phyloP scores from a whole-genome alignment of 1,140 invertebrate genomes.

The Thaumetopoea pityocampa region DNA sequence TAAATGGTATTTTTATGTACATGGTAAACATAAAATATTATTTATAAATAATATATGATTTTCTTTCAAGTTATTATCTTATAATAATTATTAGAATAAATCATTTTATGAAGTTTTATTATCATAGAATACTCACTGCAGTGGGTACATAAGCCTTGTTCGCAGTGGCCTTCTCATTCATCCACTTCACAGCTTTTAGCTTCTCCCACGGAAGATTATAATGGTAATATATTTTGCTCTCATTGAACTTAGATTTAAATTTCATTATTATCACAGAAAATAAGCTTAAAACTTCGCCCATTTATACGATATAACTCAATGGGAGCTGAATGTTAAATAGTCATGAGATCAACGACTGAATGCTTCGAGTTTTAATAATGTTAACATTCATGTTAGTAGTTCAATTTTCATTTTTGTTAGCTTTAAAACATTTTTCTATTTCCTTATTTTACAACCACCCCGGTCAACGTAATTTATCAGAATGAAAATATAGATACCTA shows the following conservation, averaged over 20 bases:
- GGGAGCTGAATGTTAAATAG: conserved; percentile 49
- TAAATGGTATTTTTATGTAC: too few relatives aligned
- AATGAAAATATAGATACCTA: conserved; percentile 10
- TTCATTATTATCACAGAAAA: conserved; percentile 73
- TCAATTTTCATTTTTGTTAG: conserved; percentile 52
- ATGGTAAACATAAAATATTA: too few relatives aligned
- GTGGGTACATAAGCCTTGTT: conserved; percentile 77
- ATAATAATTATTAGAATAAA: conserved; percentile 11
- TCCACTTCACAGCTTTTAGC: conserved; percentile 72
- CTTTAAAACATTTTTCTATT: conserved; percentile 30
- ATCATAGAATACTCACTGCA: conserved; percentile 52
- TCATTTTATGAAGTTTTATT: conserved; percentile 5
- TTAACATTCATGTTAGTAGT: conserved; percentile 55
- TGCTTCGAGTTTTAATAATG: conserved; percentile 36
- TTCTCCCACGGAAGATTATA: conserved; percentile 62
- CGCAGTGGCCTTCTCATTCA: conserved; percentile 74
- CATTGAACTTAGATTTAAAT: conserved; percentile 70
- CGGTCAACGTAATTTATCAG: conserved; percentile 29
- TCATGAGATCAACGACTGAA: conserved; percentile 54
- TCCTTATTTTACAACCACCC: conserved; percentile 23
- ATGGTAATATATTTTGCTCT: conserved; percentile 65
- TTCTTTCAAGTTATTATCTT: conserved; percentile 1
- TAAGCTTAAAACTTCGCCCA: conserved; percentile 70
- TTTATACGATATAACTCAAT: conserved; percentile 39
- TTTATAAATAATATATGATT: too few relatives aligned